These are phyloP conservation scores for Cephus rjabovi DNA, from an alignment of 2,888 invertebrate species.

Conservation along the genomic window DNA sequence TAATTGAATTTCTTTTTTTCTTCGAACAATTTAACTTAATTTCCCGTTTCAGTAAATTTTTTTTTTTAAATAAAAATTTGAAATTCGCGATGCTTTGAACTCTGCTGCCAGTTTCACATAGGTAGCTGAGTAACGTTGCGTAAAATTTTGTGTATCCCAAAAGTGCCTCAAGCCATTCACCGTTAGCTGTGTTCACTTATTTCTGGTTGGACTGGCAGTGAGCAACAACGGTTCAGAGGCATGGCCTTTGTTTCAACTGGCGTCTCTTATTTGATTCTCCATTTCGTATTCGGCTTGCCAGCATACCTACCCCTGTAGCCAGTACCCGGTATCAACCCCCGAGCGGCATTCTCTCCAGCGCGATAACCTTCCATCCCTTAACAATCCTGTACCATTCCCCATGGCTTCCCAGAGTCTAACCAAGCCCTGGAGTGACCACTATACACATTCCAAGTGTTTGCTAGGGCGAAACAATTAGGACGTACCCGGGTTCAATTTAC, in stretches of 20 bases:
- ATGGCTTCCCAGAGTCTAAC: background rate
- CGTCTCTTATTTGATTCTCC: conserved; percentile 9
- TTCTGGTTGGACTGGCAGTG: background rate
- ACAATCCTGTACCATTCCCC: background rate
- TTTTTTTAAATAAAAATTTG: background rate
- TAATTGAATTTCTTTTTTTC: background rate
- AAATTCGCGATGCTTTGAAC: background rate
- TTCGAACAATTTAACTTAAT: background rate
- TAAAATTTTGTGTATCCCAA: background rate
- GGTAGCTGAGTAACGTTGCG: background rate
- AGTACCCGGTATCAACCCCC: background rate
- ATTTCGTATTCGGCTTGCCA: background rate
- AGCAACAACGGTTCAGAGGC: background rate
- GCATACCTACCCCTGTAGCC: background rate
- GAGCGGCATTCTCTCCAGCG: background rate
- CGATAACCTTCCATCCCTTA: background rate
- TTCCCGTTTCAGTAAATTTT: too few species aligned
- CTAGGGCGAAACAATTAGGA: background rate
- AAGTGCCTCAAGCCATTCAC: background rate
- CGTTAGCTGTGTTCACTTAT: background rate
- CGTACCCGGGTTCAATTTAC: background rate
- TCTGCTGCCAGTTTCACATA: background rate
- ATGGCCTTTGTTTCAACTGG: conserved; percentile 7
- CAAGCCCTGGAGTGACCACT: background rate
- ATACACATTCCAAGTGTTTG: background rate